Base-by-base conservation (phyloP, 2,797 vertebrate genomes). In the Enteromius anoplus region DNA sequence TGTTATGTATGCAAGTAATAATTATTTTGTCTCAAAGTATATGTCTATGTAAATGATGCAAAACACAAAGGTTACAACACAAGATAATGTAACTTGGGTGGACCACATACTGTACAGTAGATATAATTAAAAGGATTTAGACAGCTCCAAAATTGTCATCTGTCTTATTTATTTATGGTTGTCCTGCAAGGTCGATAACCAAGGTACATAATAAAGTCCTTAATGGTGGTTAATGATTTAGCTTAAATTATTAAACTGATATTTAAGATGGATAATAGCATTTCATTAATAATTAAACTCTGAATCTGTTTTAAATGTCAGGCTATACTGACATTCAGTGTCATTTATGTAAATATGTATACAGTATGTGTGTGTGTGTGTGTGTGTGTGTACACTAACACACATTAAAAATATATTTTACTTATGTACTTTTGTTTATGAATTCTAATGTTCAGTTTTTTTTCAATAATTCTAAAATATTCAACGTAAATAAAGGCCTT, bases 181-280 rank as follows among this genome's bases (percentile, higher is more conserved):
- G 26, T 72, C 68, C 53, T 49, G 23, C n/a, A 32, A 60, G 17
- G 34, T 42, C 21, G 65, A 17, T 45, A 26, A 62, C 2, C 29
- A 65, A 40, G 60, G 17, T 29, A 37, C 26, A 4, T 64, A 2
- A 75, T 11, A 26, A 70, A 49, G 45, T 49, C n/a, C 29, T 51
- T 19, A 65, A 81, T 64, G 55, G 19, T 29, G 58, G 58, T 51
- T 73, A 65, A 65, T 51, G 45, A 65, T 53, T 81, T 34, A 23
- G 14, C 55, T 64, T 81, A 37, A 49, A 81, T 51, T 37, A 51
- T 73, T 73, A 3, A 73, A 40, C 14, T 49, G 23, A 64, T 26
- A 51, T 26, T 75, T 65, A 51, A 64, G 23, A 73, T 81, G n/a
- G 21, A 70, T 42, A 69, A 29, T 55, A 12, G 21, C 10, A 81